Percentiles rank a stretch among this genome's conserved stretches.
These are phyloP conservation scores for Penaeus japonicus DNA, from an alignment of 1,140 invertebrate species.

Conservation along the genomic window DNA sequence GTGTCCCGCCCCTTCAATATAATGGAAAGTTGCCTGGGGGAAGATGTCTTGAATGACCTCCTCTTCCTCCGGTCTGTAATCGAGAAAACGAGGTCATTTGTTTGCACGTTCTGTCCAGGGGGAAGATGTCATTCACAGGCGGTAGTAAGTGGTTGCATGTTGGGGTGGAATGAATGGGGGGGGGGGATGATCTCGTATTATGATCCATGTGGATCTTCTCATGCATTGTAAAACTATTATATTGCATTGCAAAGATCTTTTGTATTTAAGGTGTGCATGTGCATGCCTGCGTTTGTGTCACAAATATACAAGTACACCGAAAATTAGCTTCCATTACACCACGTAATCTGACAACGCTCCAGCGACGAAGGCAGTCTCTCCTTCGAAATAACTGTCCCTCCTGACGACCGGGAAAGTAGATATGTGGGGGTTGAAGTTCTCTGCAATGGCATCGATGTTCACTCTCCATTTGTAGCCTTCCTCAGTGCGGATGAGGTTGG, in stretches of 20 bases:
- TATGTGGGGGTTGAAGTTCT: constrained; percentile 71
- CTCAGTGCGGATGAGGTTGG: constrained; percentile 75
- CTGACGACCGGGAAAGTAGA: constrained; percentile 63
- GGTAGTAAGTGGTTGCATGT: too few relatives aligned
- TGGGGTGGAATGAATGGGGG: too few relatives aligned
- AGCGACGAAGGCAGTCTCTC: constrained; percentile 82
- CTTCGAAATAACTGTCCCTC: constrained; percentile 72
- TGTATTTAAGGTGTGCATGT: too few relatives aligned
- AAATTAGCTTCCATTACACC: constrained; percentile 67
- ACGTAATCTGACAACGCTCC: constrained; percentile 83
- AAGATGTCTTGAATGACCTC: constrained; percentile 77
- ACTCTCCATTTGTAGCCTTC: constrained; percentile 75
- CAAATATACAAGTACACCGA: constrained; percentile 6
- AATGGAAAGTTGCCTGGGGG: constrained; percentile 76
- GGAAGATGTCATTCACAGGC: too few relatives aligned
- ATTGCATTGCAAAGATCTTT: too few relatives aligned
- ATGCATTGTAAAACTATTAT: too few relatives aligned
- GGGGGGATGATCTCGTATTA: too few relatives aligned
- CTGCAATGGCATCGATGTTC: constrained; percentile 75
- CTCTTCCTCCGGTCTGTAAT: constrained; percentile 73
- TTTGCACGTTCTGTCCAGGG: too few relatives aligned
- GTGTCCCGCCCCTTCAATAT: constrained; percentile 83
- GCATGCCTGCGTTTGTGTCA: too few relatives aligned
- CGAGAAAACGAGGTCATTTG: constrained; percentile 57
- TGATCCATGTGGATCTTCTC: too few relatives aligned